Percentiles rank a stretch among this genome's conserved stretches.
Conservation (phyloP, 1,140 invertebrate species). For the Sipha flava region DNA sequence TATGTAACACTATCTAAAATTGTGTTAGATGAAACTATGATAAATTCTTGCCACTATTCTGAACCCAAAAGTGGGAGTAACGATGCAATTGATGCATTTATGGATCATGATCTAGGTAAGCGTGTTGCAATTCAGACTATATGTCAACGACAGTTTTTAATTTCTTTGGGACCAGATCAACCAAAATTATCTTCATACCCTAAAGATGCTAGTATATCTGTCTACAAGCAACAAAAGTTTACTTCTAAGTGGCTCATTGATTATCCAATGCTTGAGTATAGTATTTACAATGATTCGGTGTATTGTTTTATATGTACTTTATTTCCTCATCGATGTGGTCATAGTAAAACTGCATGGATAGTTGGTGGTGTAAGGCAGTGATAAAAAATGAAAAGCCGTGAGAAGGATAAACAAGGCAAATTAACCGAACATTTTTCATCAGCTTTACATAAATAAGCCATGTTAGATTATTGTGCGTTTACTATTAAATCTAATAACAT, state of each 20-base stretch:
- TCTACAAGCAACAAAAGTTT: background rate
- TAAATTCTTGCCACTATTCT: background rate
- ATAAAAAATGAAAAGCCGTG: background rate
- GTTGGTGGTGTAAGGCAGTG: background rate
- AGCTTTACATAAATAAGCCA: background rate
- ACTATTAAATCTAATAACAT: background rate
- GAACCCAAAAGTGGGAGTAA: background rate
- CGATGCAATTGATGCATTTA: background rate
- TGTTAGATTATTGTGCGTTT: constrained; percentile 7
- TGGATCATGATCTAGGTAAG: constrained; percentile 11
- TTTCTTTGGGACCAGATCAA: constrained; percentile 17
- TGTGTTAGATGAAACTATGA: background rate
- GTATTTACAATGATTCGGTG: background rate
- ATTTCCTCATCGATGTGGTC: background rate
- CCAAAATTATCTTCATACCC: background rate
- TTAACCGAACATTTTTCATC: background rate
- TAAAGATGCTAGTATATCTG: background rate
- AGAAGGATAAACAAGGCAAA: background rate
- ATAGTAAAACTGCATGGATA: background rate
- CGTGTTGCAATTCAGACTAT: background rate
- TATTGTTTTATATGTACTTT: background rate
- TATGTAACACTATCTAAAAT: background rate
- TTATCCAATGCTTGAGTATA: background rate
- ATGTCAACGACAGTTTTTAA: constrained; percentile 1
- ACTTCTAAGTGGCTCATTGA: background rate